Evolutionary conservation across 2,888 invertebrate species (phyloP).

Genomic region (Nephrotoma flavescens): DNA sequence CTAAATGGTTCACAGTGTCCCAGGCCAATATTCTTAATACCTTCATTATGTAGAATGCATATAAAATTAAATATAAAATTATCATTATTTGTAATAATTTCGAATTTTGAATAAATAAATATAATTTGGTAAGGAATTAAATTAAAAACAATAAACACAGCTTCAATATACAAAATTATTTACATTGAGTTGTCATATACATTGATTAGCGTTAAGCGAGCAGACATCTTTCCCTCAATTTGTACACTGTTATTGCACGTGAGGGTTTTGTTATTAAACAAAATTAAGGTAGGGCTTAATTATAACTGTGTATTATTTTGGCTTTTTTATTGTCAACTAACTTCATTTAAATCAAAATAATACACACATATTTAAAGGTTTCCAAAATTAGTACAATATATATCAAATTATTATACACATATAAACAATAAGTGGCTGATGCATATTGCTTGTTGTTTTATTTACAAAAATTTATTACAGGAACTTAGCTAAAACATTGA

Average conservation of each 20-base stretch:
- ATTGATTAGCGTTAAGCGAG: not conserved
- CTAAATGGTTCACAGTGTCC: constrained; percentile 70
- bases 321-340: too few relatives aligned
- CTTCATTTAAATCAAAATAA: too few relatives aligned
- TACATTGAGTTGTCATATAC: not conserved
- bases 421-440: not conserved
- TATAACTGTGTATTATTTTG: too few relatives aligned
- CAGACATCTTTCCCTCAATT: not conserved
- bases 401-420: not conserved
- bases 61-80: constrained; percentile 1
- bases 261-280: not conserved
- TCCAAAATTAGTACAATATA: not conserved
- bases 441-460: not conserved
- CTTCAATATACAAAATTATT: not conserved
- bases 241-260: not conserved
- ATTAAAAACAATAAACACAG: not conserved
- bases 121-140: not conserved
- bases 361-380: too few relatives aligned
- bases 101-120: not conserved
- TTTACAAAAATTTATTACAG: not conserved
- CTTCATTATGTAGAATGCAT: constrained; percentile 14
- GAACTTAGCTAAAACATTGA: not conserved
- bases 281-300: not conserved
- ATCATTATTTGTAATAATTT: not conserved
- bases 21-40: constrained; percentile 59